Percentiles rank a stretch among this genome's conserved stretches.
Evolutionary conservation across 2,797 vertebrate species (phyloP).

Genomic region (Phoxinus dragarum): DNA sequence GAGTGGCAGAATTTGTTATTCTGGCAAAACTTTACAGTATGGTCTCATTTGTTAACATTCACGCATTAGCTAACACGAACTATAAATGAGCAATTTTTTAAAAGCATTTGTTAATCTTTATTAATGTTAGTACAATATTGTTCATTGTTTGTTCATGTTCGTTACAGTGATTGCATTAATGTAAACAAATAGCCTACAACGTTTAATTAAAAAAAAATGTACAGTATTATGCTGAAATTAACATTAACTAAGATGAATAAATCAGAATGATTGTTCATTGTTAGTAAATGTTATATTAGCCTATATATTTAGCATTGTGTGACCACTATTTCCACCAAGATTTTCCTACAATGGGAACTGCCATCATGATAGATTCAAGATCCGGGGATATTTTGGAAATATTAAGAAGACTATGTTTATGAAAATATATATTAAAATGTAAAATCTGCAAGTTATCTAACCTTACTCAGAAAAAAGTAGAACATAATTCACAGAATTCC

Average conservation of each 20-base stretch:
- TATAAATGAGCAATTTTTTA: background rate
- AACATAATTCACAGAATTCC: background rate
- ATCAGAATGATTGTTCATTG: background rate
- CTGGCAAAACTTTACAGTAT: background rate
- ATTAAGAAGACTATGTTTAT: background rate
- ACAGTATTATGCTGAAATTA: background rate
- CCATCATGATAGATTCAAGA: background rate
- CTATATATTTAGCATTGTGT: too few relatives aligned
- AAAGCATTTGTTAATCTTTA: too few relatives aligned
- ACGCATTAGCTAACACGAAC: background rate
- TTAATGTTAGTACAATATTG: background rate
- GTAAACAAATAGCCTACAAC: background rate
- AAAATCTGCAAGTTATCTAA: background rate
- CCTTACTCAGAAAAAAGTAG: background rate
- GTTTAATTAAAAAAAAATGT: background rate
- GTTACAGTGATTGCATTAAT: background rate
- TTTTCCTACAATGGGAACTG: background rate
- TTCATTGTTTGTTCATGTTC: background rate
- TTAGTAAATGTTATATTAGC: background rate
- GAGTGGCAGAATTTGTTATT: background rate
- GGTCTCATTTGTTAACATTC: background rate
- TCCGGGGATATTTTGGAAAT: background rate
- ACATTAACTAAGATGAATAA: background rate
- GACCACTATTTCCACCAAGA: background rate
- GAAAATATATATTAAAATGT: background rate